Base-by-base conservation (phyloP, 30 jellyfish, hydroid and myxozoan genomes). In the Morbakka virulenta region DNA sequence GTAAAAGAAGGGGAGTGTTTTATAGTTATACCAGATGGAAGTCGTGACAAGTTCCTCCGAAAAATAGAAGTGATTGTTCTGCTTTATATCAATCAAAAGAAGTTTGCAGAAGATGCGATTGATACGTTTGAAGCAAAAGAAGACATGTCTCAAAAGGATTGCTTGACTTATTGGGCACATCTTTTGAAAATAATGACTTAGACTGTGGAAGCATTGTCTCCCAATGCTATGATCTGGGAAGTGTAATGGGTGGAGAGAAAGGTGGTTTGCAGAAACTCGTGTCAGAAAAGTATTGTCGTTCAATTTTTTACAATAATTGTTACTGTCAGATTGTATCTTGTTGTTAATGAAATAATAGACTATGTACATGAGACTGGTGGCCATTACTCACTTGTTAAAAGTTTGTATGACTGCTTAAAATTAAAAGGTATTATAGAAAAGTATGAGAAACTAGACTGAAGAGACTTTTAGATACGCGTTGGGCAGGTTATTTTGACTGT, bases 401-500 rank as follows among this genome's bases (percentile, higher is more conserved):
- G 76, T 71, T 48, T 71, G 23, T 71, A 71, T 22, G 77, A 50
- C 28, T 71, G 83, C 76, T 64, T 71, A 50, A 71, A 48, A 32
- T 48, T 71, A 0, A 32, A 17, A 20, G 74, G 48, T 30, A 64
- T 34, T 32, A 71, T 28, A 64, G 83, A 71, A 32, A 71, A 27
- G 47, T 71, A 36, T 48, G 49, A 71, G 11, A 75, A 74, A 26
- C 48, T 34, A 47, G 48, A 32, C 76, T 71, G 49, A 71, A 24
- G 83, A 47, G 74, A 47, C 77, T 35, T 47, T 48, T 71, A 25
- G 41, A 71, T 12, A 71, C 83, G 30, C 28, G 83, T 32, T 71
- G 83, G 83, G n/a, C n/a, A n/a, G n/a, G n/a, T n/a, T n/a, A 71
- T 48, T 48, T 22, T 48, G 83, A 71, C 76, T 71, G 83, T 48